Base-by-base conservation (phyloP, 2,797 vertebrate species). In the Myiothlypis coronata region DNA sequence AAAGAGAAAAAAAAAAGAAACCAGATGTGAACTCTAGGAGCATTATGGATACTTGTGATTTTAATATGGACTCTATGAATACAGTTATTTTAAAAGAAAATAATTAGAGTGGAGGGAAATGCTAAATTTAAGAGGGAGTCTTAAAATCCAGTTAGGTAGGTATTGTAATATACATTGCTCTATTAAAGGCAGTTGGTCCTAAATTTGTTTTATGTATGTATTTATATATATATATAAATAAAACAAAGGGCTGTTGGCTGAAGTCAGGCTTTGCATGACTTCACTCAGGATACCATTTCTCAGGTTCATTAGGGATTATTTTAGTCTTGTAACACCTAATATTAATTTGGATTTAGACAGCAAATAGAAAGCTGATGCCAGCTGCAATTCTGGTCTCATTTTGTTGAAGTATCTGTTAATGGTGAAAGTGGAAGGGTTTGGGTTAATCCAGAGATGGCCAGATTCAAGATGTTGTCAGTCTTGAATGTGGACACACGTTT, bases 381-480 rank as follows among this genome's bases (percentile, higher is more conserved):
- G 19, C 39, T 84, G 53, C 82, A 64, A 32, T 82, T 82, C 53
- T 64, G 30, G 47, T 84, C 60, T 65, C 3, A 12, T 90, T 93
- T 88, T 88, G 16, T 77, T 34, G 6, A 86, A 90, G 41, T 67
- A 60, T 90, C 49, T 83, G 47, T 52, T 95, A 93, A 88, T 82
- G 56, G 52, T 34, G 37, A 46, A 72, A 80, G 34, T 77, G 82
- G 52, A 84, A 71, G 8, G 2, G 19, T 77, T 84, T 83, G 65
- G 37, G 79, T 92, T 96, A 91, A 83, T 69, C 23, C 34, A 59
- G 65, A 91, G 65, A 83, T 81, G 79, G 37, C 37, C 37, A 39
- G 39, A 69, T 69, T 92, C 68, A 76, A 87, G 84, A 92, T 93
- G 65, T 76, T 95, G 86, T 88, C 88, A 86, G 56, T 80, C 89